Evolutionary conservation across 2,888 invertebrate species (phyloP), one percentile per base, ranked within the genome.

Genomic region (Lycaena phlaeas): DNA sequence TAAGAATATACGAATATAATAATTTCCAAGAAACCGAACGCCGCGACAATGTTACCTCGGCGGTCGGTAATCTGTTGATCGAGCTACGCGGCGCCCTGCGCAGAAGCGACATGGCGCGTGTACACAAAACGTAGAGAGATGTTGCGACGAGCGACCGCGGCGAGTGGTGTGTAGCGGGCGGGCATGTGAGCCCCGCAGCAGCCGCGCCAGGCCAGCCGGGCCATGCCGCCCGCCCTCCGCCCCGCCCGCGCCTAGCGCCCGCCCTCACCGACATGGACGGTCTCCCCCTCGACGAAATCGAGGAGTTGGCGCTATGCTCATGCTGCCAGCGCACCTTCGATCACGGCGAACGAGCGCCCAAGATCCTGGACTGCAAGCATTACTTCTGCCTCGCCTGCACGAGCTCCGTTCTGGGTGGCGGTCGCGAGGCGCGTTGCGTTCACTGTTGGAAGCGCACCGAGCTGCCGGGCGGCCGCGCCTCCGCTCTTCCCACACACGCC

Each of bases 391-490:
- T 92, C 68, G 88, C 89, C 63, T 92, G 92, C 75, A 88, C 90
- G 67, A 89, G 89, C 60, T 87, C 88, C 52, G 87, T 87, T 59
- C 78, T 91, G 57, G 86, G 88, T 63, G 89, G 90, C 64, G 90
- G 88, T 44, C 86, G 86, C 59, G 90, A 90, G 63, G 74, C 91
- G 52, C 88, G 88, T 67, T 92, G 92, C 68, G 87, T 88, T 48
- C 89, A 91, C 68, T 92, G 92, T 72, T 91, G 90, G 90, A 90
- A 91, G 69, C 86, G 88, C 51, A 91, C 91, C 45, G 90, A 90
- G 53, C 71, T 90, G 44, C 89, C 90, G 41, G 90, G 89, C 52
- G 85, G 88, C 56, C 88, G 89, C 45, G 87, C 90, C 42, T 90
- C 90, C 54, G 86, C 87, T 54, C 71, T 91, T 56, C 90, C 90